Evolutionary conservation across 2,113 vertebrate species (phyloP).

Genomic region (Falco punctatus): DNA sequence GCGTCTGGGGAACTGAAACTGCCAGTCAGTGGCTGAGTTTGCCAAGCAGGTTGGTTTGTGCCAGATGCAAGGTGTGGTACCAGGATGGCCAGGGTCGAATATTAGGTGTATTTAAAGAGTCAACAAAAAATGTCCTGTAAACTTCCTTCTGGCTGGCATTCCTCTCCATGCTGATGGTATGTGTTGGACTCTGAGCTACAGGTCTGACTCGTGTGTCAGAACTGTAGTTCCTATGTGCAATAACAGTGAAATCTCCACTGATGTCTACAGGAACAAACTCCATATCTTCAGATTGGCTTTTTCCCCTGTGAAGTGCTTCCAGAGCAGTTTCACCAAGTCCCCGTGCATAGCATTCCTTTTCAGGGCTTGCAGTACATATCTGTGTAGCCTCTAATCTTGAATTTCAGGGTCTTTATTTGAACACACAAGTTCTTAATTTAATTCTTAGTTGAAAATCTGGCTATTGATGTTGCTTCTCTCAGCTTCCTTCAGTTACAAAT

Average conservation of each 20-base stretch:
- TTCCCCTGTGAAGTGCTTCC: neutral
- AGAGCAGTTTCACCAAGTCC: neutral
- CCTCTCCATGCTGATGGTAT: neutral
- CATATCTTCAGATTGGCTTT: rapidly evolving
- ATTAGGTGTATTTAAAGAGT: neutral
- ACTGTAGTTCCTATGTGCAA: neutral
- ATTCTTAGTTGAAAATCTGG: neutral
- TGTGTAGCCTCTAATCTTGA: neutral
- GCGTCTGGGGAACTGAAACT: neutral
- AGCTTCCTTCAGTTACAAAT: neutral
- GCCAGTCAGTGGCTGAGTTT: neutral
- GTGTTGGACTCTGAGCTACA: neutral
- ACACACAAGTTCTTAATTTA: neutral
- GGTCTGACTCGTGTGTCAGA: neutral
- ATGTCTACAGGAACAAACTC: neutral
- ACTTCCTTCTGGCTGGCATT: neutral
- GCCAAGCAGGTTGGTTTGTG: neutral
- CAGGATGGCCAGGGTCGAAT: neutral
- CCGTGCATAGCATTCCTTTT: neutral
- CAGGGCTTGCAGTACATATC: neutral
- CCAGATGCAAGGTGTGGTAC: neutral
- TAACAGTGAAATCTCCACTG: neutral
- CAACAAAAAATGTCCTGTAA: neutral
- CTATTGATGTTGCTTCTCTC: neutral
- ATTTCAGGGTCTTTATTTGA: neutral